Evolutionary conservation across 2,113 vertebrate genomes (phyloP).

Genomic region (Puffinus mauretanicus): DNA sequence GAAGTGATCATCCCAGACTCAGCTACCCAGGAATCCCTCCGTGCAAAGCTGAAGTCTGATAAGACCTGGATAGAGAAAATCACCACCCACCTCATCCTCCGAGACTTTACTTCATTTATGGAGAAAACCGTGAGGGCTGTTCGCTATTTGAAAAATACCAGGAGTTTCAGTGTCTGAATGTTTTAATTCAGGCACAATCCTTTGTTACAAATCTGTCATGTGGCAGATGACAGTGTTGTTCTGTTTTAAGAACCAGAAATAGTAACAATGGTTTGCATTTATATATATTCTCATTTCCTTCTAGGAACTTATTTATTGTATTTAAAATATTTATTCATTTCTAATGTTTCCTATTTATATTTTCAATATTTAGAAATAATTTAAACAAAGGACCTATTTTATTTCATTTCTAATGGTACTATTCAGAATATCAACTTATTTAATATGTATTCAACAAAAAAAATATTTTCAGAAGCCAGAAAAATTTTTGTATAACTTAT

Average conservation of each 20-base stretch:
- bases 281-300: constrained; percentile 43
- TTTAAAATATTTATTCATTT: constrained; percentile 69
- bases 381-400: constrained; percentile 1
- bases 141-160: constrained; percentile 24
- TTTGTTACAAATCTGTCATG: constrained; percentile 53
- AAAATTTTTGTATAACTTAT: neutral
- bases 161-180: constrained; percentile 35
- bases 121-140: constrained; percentile 67
- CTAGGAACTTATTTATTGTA: constrained; percentile 71
- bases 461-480: neutral
- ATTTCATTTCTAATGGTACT: constrained; percentile 3
- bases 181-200: constrained; percentile 60
- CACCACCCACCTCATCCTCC: constrained; percentile 74
- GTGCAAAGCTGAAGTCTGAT: constrained; percentile 9
- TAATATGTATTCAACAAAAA: neutral
- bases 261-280: constrained; percentile 50
- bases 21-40: constrained; percentile 32
- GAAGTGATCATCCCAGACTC: constrained; percentile 22
- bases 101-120: constrained; percentile 76
- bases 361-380: constrained; percentile 41
- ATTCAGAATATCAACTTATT: constrained; percentile 7
- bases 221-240: constrained; percentile 72
- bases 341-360: constrained; percentile 58
- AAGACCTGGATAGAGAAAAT: constrained; percentile 71
- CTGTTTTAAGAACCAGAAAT: constrained; percentile 74